Evolutionary conservation across 2,797 vertebrate species (phyloP).

Genomic region (Pempheris klunzingeri): DNA sequence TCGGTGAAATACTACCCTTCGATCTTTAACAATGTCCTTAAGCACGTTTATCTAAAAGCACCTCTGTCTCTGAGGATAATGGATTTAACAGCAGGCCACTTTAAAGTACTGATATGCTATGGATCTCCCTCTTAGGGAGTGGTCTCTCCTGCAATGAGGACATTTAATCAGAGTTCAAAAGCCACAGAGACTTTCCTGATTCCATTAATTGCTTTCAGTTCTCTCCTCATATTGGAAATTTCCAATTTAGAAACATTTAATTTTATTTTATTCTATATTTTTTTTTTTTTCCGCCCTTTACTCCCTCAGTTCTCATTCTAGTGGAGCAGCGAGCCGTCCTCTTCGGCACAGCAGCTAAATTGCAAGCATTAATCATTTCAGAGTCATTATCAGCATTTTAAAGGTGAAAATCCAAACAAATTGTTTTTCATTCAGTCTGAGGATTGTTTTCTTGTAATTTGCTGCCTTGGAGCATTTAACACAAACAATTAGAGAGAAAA

Average conservation of each 20-base stretch:
- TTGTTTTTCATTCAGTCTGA: constrained; percentile 74
- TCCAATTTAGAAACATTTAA: constrained; percentile 74
- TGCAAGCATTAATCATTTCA: constrained; percentile 81
- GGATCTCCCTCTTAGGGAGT: constrained; percentile 46
- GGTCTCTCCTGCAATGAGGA: constrained; percentile 70
- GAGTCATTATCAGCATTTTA: constrained; percentile 79
- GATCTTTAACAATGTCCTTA: constrained; percentile 51
- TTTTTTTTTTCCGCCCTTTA: constrained; percentile 23
- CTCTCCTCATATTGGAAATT: constrained; percentile 70
- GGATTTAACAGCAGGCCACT: constrained; percentile 62
- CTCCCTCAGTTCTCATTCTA: constrained; percentile 53
- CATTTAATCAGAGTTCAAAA: constrained; percentile 76
- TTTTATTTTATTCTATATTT: no score
- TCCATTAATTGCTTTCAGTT: constrained; percentile 79
- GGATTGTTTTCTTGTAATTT: constrained; percentile 75
- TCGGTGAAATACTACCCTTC: constrained; percentile 48
- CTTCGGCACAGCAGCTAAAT: constrained; percentile 71
- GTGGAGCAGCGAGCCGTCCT: constrained; percentile 67
- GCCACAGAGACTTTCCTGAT: constrained; percentile 61
- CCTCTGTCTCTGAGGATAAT: constrained; percentile 53
- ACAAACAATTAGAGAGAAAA: constrained; percentile 75
- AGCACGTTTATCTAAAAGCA: constrained; percentile 51
- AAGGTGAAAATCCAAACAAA: constrained; percentile 82
- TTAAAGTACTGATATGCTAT: constrained; percentile 58
- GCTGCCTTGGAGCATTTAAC: constrained; percentile 68